Conservation (phyloP, 2,797 vertebrate species). For the Clamator glandarius region DNA sequence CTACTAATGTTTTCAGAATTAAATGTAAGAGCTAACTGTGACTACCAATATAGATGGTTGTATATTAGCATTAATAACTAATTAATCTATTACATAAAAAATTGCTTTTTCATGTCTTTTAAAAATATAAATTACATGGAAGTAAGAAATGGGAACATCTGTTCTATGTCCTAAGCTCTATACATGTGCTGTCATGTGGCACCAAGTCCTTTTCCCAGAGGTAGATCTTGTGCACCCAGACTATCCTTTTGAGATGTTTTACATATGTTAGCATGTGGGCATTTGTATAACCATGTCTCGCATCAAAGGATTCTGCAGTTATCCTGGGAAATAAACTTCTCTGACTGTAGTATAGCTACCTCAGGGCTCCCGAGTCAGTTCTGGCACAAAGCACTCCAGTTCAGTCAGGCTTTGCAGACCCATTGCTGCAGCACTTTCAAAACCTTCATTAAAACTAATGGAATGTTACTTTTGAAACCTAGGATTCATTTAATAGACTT, state of each 20-base stretch:
- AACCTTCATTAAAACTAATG: constrained; percentile 42
- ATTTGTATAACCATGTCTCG: constrained; percentile 34
- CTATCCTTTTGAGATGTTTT: constrained; percentile 44
- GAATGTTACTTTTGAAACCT: constrained; percentile 24
- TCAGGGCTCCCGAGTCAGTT: not conserved
- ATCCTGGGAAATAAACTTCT: constrained; percentile 41
- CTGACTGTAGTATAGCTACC: constrained; percentile 19
- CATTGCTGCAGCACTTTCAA: constrained; percentile 20
- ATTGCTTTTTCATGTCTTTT: not conserved
- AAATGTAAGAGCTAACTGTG: not conserved
- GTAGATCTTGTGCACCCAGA: constrained; percentile 8
- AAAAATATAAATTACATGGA: not conserved
- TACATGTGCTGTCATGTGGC: not conserved
- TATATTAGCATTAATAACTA: not conserved
- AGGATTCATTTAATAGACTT: constrained; percentile 11
- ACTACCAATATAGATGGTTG: not conserved
- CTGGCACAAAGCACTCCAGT: not conserved
- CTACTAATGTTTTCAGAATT: not conserved
- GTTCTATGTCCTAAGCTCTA: not conserved
- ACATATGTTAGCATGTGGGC: constrained; percentile 35
- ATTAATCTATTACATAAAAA: not conserved
- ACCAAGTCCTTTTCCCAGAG: constrained; percentile 41
- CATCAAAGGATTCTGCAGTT: constrained; percentile 38
- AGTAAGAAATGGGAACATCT: constrained; percentile 7
- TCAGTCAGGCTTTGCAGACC: constrained; percentile 35